phyloP scores from a whole-genome alignment of 1,140 invertebrate species.

The Eriosoma lanigerum region DNA sequence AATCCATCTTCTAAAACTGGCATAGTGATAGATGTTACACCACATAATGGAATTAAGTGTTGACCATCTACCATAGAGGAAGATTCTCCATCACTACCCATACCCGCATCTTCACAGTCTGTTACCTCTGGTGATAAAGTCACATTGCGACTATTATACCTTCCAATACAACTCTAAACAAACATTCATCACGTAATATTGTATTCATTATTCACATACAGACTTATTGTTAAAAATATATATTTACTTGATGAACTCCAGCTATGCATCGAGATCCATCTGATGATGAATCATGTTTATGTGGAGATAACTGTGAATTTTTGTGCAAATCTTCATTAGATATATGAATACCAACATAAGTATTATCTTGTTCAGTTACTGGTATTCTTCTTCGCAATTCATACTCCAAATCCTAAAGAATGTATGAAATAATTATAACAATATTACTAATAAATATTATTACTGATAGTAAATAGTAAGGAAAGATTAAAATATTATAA shows the following conservation, averaged over 20 bases:
- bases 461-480: too few species aligned
- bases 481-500: too few species aligned
- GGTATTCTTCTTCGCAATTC: conserved; percentile 66
- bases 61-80: conserved; percentile 63
- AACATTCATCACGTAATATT: background rate
- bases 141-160: conserved; percentile 74
- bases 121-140: conserved; percentile 92
- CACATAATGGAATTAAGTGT: conserved; percentile 51
- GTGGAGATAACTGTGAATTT: conserved; percentile 44
- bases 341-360: conserved; percentile 52
- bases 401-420: conserved; percentile 75
- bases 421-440: background rate
- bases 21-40: conserved; percentile 68
- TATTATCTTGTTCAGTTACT: conserved; percentile 55
- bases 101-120: conserved; percentile 88
- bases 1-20: conserved; percentile 94
- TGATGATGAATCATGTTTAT: conserved; percentile 33
- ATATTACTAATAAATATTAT: too few species aligned
- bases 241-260: conserved; percentile 37
- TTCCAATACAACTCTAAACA: conserved; percentile 28
- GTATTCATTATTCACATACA: background rate
- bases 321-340: conserved; percentile 46
- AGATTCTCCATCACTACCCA: conserved; percentile 79
- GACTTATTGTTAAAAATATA: background rate
- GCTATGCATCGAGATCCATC: conserved; percentile 46